Evolutionary conservation across 2,113 vertebrate species (phyloP), one percentile per base, ranked within the genome.

Genomic region (Amblyopsis rosae): DNA sequence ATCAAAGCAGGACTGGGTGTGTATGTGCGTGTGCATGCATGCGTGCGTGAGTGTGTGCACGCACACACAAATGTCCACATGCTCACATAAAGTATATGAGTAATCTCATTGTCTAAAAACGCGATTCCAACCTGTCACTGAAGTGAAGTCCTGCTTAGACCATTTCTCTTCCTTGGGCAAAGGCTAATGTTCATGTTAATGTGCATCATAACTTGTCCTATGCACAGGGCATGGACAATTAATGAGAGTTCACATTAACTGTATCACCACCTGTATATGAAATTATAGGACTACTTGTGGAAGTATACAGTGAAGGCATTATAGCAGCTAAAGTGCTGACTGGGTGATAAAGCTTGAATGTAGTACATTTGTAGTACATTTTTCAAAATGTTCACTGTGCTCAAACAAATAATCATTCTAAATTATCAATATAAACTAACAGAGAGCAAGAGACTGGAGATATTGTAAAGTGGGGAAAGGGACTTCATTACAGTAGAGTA

Each of bases 101-200:
- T 58, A 32, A 10, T 81, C 35, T 81, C 51, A 76, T 65, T 70
- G 65, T 82, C 59, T 77, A 63, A 84, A 83, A 54, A 84, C 85
- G 81, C 75, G 65, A 79, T 87, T 60, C 78, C 47, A 60, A 26
- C 46, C 67, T 57, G 82, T 84, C 84, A 84, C 58, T 85, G 79
- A 79, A 68, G 26, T 1, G 0, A 8, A 83, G 51, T 63, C 32
- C 69, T 61, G 69, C 67, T 74, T 51, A 1, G 12, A 71, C 56
- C 51, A 16, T 3, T 49, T 45, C 59, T 62, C 9, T 9, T 70
- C 62, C 61, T 80, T 54, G 50, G 56, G 65, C 57, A 11, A 12
- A 12, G 10, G 10, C 49, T 5, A 4, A 45, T 9, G 61, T 1
- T 5, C 26, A 26, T 26, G 26, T 26, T 26, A 26, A 26, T 26